Base-by-base conservation (phyloP, 2,113 vertebrate genomes). In the Arizona elegans region DNA sequence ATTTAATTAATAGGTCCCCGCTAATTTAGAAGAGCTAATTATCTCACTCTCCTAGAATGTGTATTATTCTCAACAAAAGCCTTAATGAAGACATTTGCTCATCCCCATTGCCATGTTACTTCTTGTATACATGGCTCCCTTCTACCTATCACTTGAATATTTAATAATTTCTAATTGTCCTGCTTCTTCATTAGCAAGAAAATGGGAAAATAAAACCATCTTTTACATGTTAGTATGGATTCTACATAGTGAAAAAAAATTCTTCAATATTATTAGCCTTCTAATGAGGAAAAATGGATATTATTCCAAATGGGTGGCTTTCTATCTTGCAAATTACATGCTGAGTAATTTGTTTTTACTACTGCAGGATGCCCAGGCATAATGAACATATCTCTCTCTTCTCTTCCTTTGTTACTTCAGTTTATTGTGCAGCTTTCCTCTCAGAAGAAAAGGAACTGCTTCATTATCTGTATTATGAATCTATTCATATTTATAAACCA, bases 401-500 rank as follows among this genome's bases (percentile, higher is more conserved):
- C 65, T 70, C 52, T 87, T 92, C 50, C 10, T 91, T 88, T 15
- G 24, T 58, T 92, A 53, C 9, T 24, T 91, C 53, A 47, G 88
- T 8, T 93, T 87, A 52, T 91, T 85, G 13, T 87, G 86, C 50
- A 92, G 12, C 56, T 87, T 89, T 47, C 89, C 88, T 81, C 7
- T 0, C 54, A 53, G 4, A 92, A 21, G 92, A 50, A 86, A 55
- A 58, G 47, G 88, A 90, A 89, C 15, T 75, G 62, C 17, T 38
- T 88, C 56, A 85, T 93, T 94, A 95, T 54, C 56, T 88, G 54
- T 75, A 17, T 89, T 88, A 23, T 91, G 87, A 62, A 94, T 70
- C 52, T 96, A 54, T 53, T 87, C 56, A 92, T 93, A 89, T 92
- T 92, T 95, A 89, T 58, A 93, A 91, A 29, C 47, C 86, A 62